Conservation (phyloP, 2,797 vertebrate genomes). For the Borostomias antarcticus region DNA sequence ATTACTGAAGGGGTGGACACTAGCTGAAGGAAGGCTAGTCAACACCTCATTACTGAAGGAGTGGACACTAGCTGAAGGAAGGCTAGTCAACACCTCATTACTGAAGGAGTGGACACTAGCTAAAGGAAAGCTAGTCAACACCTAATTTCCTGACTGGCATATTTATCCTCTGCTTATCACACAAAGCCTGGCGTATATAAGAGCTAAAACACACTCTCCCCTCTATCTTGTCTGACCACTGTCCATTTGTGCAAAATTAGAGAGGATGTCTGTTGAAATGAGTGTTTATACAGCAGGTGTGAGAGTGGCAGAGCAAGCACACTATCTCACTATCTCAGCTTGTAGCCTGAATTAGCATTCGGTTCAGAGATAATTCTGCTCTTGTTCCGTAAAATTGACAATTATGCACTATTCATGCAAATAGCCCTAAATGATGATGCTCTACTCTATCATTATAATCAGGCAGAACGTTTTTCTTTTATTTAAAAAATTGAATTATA, state of each 20-base stretch:
- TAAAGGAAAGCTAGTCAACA: constrained; percentile 20
- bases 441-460: constrained; percentile 3
- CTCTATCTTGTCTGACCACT: constrained; percentile 49
- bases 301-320: constrained; percentile 42
- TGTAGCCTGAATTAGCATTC: constrained; percentile 9
- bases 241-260: constrained; percentile 38
- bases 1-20: no score
- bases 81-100: neutral
- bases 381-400: constrained; percentile 8
- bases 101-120: neutral
- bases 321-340: no score
- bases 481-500: neutral
- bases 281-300: constrained; percentile 52
- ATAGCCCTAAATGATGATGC: neutral
- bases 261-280: constrained; percentile 54
- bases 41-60: no score
- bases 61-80: neutral
- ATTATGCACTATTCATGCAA: neutral
- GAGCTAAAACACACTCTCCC: constrained; percentile 32
- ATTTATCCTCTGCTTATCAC: constrained; percentile 37
- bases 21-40: no score
- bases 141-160: constrained; percentile 38
- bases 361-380: constrained; percentile 6
- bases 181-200: constrained; percentile 45
- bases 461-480: constrained; percentile 7